These are phyloP conservation scores for Sclerodermus sp. DNA, from an alignment of 2,888 invertebrate genomes.

Conservation along the genomic window DNA sequence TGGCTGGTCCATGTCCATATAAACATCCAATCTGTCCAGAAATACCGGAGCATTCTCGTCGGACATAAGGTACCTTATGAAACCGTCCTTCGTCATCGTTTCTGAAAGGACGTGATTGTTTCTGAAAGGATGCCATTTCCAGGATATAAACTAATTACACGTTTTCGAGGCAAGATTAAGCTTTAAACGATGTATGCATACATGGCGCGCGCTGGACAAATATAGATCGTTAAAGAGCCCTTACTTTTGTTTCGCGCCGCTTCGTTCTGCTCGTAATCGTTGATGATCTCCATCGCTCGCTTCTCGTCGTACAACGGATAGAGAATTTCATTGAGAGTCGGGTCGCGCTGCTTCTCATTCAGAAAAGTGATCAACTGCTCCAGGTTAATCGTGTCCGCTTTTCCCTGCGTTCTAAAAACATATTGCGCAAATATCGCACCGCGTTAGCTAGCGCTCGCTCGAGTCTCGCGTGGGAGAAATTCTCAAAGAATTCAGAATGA, in stretches of 20 bases:
- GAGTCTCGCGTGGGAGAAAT: too few species aligned
- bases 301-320: slow-evolving; percentile 96
- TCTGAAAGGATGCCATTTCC: slow-evolving; percentile 34
- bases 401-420: slow-evolving; percentile 79
- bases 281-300: slow-evolving; percentile 89
- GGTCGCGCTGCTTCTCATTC: slow-evolving; percentile 97
- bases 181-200: too few species aligned
- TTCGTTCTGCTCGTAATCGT: slow-evolving; percentile 86
- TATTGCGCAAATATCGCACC: too few species aligned
- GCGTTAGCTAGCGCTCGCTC: too few species aligned
- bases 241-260: slow-evolving; percentile 72
- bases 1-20: slow-evolving; percentile 99
- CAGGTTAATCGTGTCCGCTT: slow-evolving; percentile 82
- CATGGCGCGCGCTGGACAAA: background rate
- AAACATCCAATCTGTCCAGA: slow-evolving; percentile 94
- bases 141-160: slow-evolving; percentile 19
- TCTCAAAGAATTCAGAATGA: too few species aligned
- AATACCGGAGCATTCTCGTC: slow-evolving; percentile 99
- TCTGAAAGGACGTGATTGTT: slow-evolving; percentile 60
- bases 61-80: slow-evolving; percentile 98
- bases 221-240: slow-evolving; percentile 24
- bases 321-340: slow-evolving; percentile 96
- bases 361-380: slow-evolving; percentile 90
- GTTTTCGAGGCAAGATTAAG: background rate
- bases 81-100: slow-evolving; percentile 89